These are phyloP conservation scores for Ganaspis brasiliensis DNA, from an alignment of 2,888 invertebrate genomes.

Conservation along the genomic window DNA sequence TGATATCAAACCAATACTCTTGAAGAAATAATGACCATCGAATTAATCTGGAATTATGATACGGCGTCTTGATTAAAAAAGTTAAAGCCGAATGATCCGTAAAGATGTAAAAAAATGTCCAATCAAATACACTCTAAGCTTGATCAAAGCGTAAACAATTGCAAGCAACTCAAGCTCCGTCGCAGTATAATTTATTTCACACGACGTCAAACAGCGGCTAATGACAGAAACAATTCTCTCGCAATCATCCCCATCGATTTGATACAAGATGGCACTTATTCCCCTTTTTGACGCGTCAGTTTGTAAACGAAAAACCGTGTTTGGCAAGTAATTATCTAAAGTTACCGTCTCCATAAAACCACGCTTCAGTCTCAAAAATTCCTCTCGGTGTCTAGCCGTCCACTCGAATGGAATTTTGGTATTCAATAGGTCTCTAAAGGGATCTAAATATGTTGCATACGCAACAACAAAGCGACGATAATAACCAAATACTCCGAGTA, in stretches of 20 bases:
- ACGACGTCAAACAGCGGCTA: constrained; percentile 65
- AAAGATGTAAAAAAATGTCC: constrained; percentile 59
- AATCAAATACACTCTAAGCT: constrained; percentile 65
- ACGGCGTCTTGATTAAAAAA: constrained; percentile 53
- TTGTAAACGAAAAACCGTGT: no score
- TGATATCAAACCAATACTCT: constrained; percentile 63
- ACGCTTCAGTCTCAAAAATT: background rate
- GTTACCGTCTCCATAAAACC: constrained; percentile 17
- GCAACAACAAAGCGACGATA: background rate
- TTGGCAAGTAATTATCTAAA: no score
- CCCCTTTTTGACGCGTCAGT: no score
- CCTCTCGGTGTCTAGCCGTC: background rate
- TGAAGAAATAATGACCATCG: constrained; percentile 67
- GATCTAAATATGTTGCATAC: background rate
- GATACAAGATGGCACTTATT: no score
- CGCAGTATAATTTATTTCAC: constrained; percentile 64
- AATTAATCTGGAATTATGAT: constrained; percentile 61
- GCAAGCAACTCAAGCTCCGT: constrained; percentile 67
- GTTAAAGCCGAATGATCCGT: no score
- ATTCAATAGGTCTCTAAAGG: background rate
- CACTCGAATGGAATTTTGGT: constrained; percentile 5
- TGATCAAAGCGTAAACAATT: constrained; percentile 61
- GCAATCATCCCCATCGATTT: constrained; percentile 46
- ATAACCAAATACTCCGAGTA: no score
- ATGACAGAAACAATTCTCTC: constrained; percentile 59